Percentiles rank a stretch among this genome's conserved stretches.
These are phyloP conservation scores for Harmothoe impar DNA, from an alignment of 2,888 invertebrate species.

Conservation along the genomic window DNA sequence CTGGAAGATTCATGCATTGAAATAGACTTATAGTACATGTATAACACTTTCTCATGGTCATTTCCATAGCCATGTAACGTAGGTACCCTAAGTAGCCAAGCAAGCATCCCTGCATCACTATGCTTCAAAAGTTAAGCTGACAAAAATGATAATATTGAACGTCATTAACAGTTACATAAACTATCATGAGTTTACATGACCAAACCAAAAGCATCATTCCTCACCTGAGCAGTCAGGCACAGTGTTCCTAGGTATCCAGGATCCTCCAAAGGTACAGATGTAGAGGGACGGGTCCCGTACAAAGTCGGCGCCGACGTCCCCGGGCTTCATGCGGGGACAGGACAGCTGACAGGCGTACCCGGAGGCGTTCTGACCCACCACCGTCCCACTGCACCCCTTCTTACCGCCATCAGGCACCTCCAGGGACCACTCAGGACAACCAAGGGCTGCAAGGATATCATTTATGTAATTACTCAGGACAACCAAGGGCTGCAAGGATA, in stretches of 20 bases:
- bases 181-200: no score
- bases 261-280: conserved; percentile 71
- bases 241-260: conserved; percentile 71
- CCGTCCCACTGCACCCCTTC: conserved; percentile 65
- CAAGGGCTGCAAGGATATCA: conserved; percentile 63
- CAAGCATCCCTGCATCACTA: no score
- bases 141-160: no score
- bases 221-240: conserved; percentile 74
- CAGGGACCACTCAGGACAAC: conserved; percentile 71
- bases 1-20: no score
- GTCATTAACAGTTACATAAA: no score
- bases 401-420: conserved; percentile 66
- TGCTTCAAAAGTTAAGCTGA: no score
- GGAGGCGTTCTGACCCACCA: conserved; percentile 64
- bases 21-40: no score
- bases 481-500: conserved; percentile 66
- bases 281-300: conserved; percentile 70
- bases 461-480: conserved; percentile 61
- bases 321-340: conserved; percentile 63
- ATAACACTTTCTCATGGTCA: no score
- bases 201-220: no score
- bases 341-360: conserved; percentile 69
- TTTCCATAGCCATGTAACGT: no score
- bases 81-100: no score
- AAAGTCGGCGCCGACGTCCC: conserved; percentile 64